Evolutionary conservation across 92 coral and sea anemone species (phyloP).

Genomic region (Metridium senile): DNA sequence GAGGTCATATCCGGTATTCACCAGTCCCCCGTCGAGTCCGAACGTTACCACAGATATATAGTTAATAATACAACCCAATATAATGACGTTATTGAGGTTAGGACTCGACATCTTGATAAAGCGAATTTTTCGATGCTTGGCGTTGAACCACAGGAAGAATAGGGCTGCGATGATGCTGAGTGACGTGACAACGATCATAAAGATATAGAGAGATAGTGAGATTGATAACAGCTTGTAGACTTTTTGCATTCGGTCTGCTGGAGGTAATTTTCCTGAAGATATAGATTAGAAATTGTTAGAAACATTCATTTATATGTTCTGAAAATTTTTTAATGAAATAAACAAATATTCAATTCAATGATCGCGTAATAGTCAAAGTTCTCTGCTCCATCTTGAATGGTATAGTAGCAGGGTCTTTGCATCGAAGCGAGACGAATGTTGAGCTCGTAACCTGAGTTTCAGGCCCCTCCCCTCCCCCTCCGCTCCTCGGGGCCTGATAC

Average conservation of each 20-base stretch:
- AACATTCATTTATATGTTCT: not conserved
- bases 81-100: conserved; percentile 79
- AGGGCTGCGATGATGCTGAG: conserved; percentile 52
- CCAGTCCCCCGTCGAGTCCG: conserved; percentile 73
- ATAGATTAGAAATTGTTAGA: not conserved
- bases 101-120: conserved; percentile 97
- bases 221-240: conserved; percentile 58
- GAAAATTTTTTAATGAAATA: too few relatives aligned
- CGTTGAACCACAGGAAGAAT: conserved; percentile 87
- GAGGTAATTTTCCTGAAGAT: conserved; percentile 34
- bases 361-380: too few relatives aligned
- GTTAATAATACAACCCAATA: conserved; percentile 75
- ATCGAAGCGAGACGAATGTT: too few relatives aligned
- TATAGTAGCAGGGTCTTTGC: too few relatives aligned
- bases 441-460: too few relatives aligned
- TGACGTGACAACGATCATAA: conserved; percentile 56
- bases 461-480: too few relatives aligned
- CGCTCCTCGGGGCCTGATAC: too few relatives aligned
- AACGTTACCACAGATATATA: conserved; percentile 72
- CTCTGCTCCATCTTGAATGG: too few relatives aligned
- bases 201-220: conserved; percentile 53
- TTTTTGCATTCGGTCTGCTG: conserved; percentile 60
- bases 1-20: conserved; percentile 55
- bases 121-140: conserved; percentile 59
- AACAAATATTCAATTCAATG: too few relatives aligned